phyloP scores from a whole-genome alignment of 1,140 invertebrate genomes.

The Cydia fagiglandana region DNA sequence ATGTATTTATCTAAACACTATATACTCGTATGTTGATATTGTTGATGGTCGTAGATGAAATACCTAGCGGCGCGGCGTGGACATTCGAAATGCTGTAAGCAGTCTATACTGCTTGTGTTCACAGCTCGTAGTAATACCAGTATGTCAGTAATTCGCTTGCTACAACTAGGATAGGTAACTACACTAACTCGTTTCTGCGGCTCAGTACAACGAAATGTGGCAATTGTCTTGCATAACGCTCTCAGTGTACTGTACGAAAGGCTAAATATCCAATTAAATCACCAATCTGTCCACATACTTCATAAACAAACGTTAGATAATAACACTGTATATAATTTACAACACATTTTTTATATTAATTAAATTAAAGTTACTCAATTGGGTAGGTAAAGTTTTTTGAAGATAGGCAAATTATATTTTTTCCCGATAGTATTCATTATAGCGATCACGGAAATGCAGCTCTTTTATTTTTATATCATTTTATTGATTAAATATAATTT shows the following conservation, averaged over 20 bases:
- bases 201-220: constrained; percentile 30
- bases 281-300: constrained; percentile 16
- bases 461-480: too few relatives aligned
- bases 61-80: not conserved
- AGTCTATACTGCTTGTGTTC: not conserved
- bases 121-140: not conserved
- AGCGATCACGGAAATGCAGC: too few relatives aligned
- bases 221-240: constrained; percentile 27
- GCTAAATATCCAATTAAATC: constrained; percentile 23
- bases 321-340: not conserved
- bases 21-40: too few relatives aligned
- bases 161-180: constrained; percentile 19
- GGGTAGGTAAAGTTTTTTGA: too few relatives aligned
- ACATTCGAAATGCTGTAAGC: not conserved
- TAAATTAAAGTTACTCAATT: constrained; percentile 12
- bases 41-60: not conserved
- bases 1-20: too few relatives aligned
- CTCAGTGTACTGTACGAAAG: constrained; percentile 1
- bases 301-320: constrained; percentile 15
- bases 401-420: too few relatives aligned
- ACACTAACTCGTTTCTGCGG: constrained; percentile 20
- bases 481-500: too few relatives aligned
- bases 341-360: not conserved
- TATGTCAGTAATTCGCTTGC: constrained; percentile 24
- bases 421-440: too few relatives aligned